Evolutionary conservation across 2,797 vertebrate genomes (phyloP).

Genomic region (Coregonus ussuriensis): DNA sequence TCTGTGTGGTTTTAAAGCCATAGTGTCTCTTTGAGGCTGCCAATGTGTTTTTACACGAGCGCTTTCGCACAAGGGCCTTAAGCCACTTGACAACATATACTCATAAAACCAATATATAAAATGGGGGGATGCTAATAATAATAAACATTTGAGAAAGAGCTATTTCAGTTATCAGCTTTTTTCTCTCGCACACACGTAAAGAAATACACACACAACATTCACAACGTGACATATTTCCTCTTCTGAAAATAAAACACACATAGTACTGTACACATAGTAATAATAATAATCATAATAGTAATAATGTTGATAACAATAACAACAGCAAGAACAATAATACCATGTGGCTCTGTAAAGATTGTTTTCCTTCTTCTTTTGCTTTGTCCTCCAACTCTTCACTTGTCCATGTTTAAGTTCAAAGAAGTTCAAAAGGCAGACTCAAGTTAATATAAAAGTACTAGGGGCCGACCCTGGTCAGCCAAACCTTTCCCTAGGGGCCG

Average conservation of each 20-base stretch:
- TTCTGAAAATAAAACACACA: conserved; percentile 77
- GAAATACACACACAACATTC: conserved; percentile 87
- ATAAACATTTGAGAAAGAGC: conserved; percentile 45
- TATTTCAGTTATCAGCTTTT: conserved; percentile 78
- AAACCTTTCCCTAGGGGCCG: too few species aligned
- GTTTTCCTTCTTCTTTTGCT: conserved; percentile 73
- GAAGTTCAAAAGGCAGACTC: conserved; percentile 94
- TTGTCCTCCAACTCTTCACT: conserved; percentile 68
- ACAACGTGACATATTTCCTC: conserved; percentile 92
- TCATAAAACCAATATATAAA: conserved; percentile 75
- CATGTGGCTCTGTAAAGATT: conserved; percentile 86
- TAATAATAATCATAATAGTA: conserved; percentile 58
- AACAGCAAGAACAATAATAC: conserved; percentile 89
- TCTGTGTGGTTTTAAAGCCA: conserved; percentile 92
- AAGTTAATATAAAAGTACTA: conserved; percentile 84
- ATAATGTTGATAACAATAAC: conserved; percentile 80
- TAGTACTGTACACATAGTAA: conserved; percentile 86
- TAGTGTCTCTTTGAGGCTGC: conserved; percentile 90
- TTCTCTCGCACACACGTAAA: conserved; percentile 78
- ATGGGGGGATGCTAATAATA: conserved; percentile 30
- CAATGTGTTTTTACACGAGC: conserved; percentile 52
- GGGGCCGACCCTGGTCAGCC: conserved; percentile 27
- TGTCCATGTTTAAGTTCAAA: conserved; percentile 86
- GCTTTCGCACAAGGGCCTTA: conserved; percentile 65
- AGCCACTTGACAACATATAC: conserved; percentile 96